A percentile compares a stretch with the other conserved stretches of the same genome.
These are phyloP conservation scores for Sebastes baramenuke DNA, from an alignment of 2,797 vertebrate genomes.

Conservation along the genomic window DNA sequence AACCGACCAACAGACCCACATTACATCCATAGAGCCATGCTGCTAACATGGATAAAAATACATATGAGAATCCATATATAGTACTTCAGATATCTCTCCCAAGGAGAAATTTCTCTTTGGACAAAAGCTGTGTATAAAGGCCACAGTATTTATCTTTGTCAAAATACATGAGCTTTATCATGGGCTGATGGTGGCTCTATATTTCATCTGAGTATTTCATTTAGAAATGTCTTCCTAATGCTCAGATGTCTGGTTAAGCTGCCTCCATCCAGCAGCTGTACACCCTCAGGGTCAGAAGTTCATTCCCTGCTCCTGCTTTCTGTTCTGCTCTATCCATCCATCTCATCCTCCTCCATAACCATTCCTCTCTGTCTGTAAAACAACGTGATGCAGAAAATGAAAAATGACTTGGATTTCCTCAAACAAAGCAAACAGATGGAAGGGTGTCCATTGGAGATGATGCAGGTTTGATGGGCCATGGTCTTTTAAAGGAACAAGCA, in stretches of 20 bases:
- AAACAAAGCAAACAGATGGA: slow-evolving; percentile 5
- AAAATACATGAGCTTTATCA: background rate
- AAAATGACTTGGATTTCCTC: slow-evolving; percentile 10
- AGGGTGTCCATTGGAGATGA: background rate
- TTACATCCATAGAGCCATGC: background rate
- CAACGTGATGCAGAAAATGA: slow-evolving; percentile 28
- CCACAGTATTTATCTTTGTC: slow-evolving; percentile 3
- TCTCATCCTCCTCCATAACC: slow-evolving; percentile 1
- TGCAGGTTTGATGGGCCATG: background rate
- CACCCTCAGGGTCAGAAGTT: slow-evolving; percentile 39
- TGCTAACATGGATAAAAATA: background rate
- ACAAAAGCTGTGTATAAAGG: background rate
- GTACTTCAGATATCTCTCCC: background rate
- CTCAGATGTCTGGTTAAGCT: slow-evolving; percentile 6
- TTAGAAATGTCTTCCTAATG: slow-evolving; percentile 28
- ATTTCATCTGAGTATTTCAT: slow-evolving; percentile 13
- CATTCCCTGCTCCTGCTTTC: slow-evolving; percentile 8
- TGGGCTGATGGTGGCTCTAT: background rate
- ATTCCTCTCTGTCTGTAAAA: slow-evolving; percentile 13
- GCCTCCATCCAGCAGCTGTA: slow-evolving; percentile 1
- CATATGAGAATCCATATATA: background rate
- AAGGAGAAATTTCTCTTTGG: background rate
- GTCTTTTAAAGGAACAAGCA: background rate
- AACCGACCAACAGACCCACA: background rate
- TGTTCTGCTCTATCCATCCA: slow-evolving; percentile 27